A percentile compares a stretch with the other conserved stretches of the same genome.
Conservation (phyloP, 2,797 vertebrate genomes). For the Mastacembelus armatus region DNA sequence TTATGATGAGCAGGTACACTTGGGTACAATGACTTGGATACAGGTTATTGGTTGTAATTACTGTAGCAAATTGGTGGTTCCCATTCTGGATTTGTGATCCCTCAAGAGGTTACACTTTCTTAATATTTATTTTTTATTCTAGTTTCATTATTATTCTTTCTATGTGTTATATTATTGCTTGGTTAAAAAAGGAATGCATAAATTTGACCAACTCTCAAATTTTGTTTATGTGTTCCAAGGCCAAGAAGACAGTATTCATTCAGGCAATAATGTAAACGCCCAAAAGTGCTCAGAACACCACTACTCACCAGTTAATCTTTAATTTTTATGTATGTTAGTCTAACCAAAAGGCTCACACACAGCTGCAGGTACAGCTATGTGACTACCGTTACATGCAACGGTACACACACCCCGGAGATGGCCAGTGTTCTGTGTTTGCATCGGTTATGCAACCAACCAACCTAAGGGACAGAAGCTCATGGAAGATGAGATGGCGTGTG, state of each 20-base stretch:
- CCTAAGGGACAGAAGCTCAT: slow-evolving; percentile 74
- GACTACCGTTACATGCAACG: slow-evolving; percentile 45
- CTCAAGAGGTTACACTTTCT: too few species aligned
- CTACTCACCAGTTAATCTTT: too few species aligned
- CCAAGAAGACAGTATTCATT: too few species aligned
- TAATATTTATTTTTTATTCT: too few species aligned
- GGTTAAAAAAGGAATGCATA: too few species aligned
- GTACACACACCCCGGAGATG: slow-evolving; percentile 65
- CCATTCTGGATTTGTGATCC: not conserved
- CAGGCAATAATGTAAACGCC: too few species aligned
- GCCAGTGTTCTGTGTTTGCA: slow-evolving; percentile 65
- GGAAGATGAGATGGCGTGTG: slow-evolving; percentile 77
- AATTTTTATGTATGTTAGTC: not conserved
- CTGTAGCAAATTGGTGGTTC: not conserved
- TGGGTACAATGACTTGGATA: not conserved
- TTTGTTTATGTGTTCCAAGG: too few species aligned
- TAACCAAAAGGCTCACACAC: slow-evolving; percentile 6
- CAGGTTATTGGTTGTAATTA: not conserved
- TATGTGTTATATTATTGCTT: not conserved
- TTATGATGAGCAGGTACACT: not conserved
- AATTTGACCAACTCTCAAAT: too few species aligned
- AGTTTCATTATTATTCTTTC: too few species aligned
- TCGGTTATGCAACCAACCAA: slow-evolving; percentile 76
- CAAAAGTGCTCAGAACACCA: too few species aligned
- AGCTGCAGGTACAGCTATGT: slow-evolving; percentile 55